phyloP scores from a whole-genome alignment of 1,140 invertebrate species.

The Gerris buenoi region DNA sequence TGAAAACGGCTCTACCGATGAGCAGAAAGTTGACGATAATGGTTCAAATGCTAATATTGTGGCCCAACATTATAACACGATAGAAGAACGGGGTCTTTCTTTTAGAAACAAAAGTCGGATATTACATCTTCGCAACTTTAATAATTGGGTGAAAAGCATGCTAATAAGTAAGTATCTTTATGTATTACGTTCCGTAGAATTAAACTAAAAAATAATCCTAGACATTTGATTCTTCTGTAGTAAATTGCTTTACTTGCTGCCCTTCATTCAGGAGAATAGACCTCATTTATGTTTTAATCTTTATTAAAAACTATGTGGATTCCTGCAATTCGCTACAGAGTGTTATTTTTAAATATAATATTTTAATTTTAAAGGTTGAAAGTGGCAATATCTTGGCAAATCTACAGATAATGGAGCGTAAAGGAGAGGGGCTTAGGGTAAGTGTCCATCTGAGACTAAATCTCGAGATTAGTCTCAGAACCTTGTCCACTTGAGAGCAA shows the following conservation, averaged over 20 bases:
- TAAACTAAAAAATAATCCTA: not conserved
- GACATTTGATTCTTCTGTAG: not conserved
- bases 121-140: conserved; percentile 87
- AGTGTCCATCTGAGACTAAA: no score
- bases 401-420: no score
- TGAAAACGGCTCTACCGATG: no score
- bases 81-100: conserved; percentile 63
- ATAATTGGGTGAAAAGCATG: conserved; percentile 97
- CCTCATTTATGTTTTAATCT: not conserved
- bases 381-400: no score
- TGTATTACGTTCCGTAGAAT: not conserved
- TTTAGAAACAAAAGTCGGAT: conserved; percentile 75
- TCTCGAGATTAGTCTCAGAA: no score
- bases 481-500: no score
- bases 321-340: not conserved
- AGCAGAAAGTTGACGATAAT: no score
- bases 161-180: conserved; percentile 50
- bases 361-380: no score
- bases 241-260: not conserved
- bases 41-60: not conserved
- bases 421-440: no score
- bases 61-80: conserved; percentile 59
- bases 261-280: not conserved
- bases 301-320: not conserved
- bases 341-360: not conserved